These are phyloP conservation scores for Cyclopterus lumpus DNA, from an alignment of 2,797 vertebrate species.

Conservation along the genomic window DNA sequence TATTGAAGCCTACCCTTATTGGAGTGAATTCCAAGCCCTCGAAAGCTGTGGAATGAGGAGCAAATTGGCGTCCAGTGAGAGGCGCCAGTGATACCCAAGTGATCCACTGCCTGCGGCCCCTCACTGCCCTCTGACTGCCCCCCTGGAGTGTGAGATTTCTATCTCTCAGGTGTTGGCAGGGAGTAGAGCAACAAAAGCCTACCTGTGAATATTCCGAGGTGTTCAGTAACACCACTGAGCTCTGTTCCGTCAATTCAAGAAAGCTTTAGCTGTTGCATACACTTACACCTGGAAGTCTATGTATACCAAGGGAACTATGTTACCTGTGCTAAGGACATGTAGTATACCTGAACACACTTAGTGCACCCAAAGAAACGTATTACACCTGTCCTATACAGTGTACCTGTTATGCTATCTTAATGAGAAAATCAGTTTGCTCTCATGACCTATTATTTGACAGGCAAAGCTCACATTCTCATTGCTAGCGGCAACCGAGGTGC, in stretches of 20 bases:
- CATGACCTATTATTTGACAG: background rate
- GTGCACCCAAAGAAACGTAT: background rate
- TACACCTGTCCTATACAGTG: background rate
- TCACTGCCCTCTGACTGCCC: slow-evolving; percentile 70
- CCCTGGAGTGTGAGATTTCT: slow-evolving; percentile 91
- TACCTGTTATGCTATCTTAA: background rate
- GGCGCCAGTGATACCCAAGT: slow-evolving; percentile 69
- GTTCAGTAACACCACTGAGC: slow-evolving; percentile 71
- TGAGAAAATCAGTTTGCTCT: background rate
- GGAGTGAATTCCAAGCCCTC: slow-evolving; percentile 71
- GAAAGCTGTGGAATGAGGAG: slow-evolving; percentile 76
- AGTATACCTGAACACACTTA: background rate
- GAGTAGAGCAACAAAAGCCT: slow-evolving; percentile 65
- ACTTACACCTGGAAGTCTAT: slow-evolving; percentile 20
- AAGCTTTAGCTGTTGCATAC: slow-evolving; percentile 41
- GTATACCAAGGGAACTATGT: background rate
- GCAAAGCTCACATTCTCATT: slow-evolving; percentile 6
- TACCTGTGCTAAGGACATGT: background rate
- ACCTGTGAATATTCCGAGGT: slow-evolving; percentile 76
- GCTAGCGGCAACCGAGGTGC: background rate
- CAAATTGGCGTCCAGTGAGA: slow-evolving; percentile 76
- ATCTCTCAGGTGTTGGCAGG: slow-evolving; percentile 85
- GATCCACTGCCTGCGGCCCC: slow-evolving; percentile 68
- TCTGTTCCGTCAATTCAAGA: slow-evolving; percentile 59
- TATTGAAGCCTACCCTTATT: slow-evolving; percentile 72